These are phyloP conservation scores for Ictalurus punctatus DNA, from an alignment of 2,113 vertebrate species.

Conservation along the genomic window DNA sequence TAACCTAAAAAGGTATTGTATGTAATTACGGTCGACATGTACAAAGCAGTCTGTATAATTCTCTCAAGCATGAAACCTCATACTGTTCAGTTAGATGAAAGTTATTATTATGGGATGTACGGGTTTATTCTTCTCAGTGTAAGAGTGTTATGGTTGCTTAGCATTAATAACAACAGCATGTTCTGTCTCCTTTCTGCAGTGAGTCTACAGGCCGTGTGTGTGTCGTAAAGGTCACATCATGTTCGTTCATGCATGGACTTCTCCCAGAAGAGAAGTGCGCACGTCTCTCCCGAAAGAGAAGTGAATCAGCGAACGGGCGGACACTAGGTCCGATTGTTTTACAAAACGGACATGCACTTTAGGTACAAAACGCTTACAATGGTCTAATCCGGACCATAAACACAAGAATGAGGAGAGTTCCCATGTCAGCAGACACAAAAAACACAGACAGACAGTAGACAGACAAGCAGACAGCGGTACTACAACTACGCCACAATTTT, in stretches of 20 bases:
- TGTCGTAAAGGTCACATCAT: conserved; percentile 16
- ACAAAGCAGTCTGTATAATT: background rate
- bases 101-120: conserved; percentile 23
- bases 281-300: conserved; percentile 7
- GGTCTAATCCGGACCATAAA: background rate
- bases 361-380: background rate
- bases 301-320: background rate
- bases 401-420: background rate
- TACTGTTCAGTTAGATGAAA: conserved; percentile 32
- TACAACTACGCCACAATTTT: background rate
- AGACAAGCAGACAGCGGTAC: background rate
- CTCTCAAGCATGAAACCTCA: background rate
- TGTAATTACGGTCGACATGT: background rate
- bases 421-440: background rate
- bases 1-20: background rate
- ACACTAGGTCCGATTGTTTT: background rate
- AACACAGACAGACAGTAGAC: background rate
- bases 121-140: conserved; percentile 27
- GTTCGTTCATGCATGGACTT: background rate
- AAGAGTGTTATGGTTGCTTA: conserved; percentile 30
- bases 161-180: background rate
- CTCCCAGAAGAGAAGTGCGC: background rate
- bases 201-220: background rate
- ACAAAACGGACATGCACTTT: background rate
- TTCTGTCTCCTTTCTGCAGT: background rate